Percentiles rank a stretch among this genome's conserved stretches.
phyloP scores from a whole-genome alignment of 2,888 invertebrate species.

The Sinodicranocentrus sp. region DNA sequence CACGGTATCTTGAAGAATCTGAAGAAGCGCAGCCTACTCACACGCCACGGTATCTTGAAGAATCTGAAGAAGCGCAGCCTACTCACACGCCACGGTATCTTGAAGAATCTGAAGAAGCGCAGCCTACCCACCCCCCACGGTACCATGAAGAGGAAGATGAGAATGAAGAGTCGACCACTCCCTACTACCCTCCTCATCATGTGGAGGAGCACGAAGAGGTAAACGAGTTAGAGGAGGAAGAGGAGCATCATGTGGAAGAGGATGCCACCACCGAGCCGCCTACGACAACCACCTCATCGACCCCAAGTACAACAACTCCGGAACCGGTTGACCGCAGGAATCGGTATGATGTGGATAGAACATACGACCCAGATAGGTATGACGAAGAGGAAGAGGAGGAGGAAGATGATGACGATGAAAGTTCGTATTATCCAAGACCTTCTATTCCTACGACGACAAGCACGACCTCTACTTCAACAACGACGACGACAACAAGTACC shows the following conservation, averaged over 20 bases:
- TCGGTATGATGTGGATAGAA: conserved; percentile 42
- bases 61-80: conserved; percentile 29
- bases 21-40: conserved; percentile 25
- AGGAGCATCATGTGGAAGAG: conserved; percentile 42
- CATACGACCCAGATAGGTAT: conserved; percentile 55
- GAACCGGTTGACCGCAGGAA: background rate
- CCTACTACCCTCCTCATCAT: conserved; percentile 15
- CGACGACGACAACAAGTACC: conserved; percentile 17
- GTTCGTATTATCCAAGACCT: background rate
- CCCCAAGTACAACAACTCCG: conserved; percentile 33
- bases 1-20: background rate
- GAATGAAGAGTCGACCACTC: background rate
- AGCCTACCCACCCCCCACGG: conserved; percentile 8
- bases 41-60: background rate
- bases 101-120: conserved; percentile 46
- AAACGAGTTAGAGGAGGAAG: conserved; percentile 54
- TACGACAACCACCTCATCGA: conserved; percentile 46
- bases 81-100: background rate
- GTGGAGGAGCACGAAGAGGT: conserved; percentile 59
- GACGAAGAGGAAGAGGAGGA: conserved; percentile 64
- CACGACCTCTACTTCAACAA: conserved; percentile 3
- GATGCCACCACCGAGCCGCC: conserved; percentile 42
- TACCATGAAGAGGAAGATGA: background rate
- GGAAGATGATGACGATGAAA: conserved; percentile 52
- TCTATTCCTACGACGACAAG: conserved; percentile 31